A percentile compares a stretch with the other conserved stretches of the same genome.
Conservation (phyloP, 1,140 invertebrate species). For the Plectrocnemia conspersa region DNA sequence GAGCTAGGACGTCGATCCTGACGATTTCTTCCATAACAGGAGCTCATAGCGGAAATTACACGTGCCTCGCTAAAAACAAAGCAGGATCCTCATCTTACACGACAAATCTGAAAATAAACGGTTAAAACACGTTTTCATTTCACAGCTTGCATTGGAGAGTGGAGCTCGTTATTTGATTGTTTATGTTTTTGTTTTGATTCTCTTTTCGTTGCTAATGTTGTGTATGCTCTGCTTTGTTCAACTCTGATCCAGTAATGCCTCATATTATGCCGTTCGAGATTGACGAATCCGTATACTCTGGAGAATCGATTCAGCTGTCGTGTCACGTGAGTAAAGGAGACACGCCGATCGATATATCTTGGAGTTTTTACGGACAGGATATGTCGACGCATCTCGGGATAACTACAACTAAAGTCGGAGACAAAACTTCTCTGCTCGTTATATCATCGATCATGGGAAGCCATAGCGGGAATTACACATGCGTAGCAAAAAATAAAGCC, state of each 20-base stretch:
- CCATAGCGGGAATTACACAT: conserved; percentile 62
- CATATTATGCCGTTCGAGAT: conserved; percentile 67
- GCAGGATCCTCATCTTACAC: conserved; percentile 63
- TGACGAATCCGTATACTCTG: conserved; percentile 60
- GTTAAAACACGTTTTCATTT: conserved; percentile 42
- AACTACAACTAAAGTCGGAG: conserved; percentile 56
- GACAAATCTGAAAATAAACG: conserved; percentile 66
- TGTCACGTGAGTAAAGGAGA: conserved; percentile 64
- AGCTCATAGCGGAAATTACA: conserved; percentile 59
- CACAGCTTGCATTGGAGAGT: no score
- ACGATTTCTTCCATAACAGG: conserved; percentile 57
- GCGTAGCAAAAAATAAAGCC: conserved; percentile 62
- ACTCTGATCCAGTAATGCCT: conserved; percentile 57
- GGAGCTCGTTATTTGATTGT: conserved; percentile 37
- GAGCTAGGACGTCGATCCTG: conserved; percentile 60
- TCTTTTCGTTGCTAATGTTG: conserved; percentile 64
- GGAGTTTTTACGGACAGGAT: conserved; percentile 49
- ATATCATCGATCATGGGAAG: conserved; percentile 54
- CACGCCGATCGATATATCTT: conserved; percentile 57
- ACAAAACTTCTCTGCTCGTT: conserved; percentile 61
- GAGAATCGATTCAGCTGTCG: conserved; percentile 60
- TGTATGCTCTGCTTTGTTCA: conserved; percentile 35
- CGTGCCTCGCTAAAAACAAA: conserved; percentile 62
- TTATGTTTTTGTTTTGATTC: conserved; percentile 54
- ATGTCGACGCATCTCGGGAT: conserved; percentile 47